Conservation (phyloP, 2,113 vertebrate species). For the Verasper variegatus region DNA sequence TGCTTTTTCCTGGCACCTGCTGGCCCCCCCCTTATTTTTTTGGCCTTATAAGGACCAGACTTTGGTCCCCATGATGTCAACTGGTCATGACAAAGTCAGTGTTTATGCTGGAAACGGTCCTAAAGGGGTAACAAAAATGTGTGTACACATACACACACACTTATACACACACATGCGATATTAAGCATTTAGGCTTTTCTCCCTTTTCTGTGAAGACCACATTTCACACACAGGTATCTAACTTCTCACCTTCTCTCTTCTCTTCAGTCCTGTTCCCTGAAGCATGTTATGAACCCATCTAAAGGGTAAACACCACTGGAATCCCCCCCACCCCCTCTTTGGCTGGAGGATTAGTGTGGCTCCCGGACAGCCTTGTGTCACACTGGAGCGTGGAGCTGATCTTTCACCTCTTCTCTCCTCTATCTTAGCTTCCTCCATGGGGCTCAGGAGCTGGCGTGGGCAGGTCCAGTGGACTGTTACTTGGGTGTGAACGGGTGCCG, state of each 20-base stretch:
- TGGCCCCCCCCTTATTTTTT: too few relatives aligned
- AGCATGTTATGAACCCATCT: constrained; percentile 28
- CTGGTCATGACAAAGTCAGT: too few relatives aligned
- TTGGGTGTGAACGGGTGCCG: constrained; percentile 71
- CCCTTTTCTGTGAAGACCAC: constrained; percentile 34
- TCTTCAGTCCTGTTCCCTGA: constrained; percentile 53
- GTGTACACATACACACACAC: background rate
- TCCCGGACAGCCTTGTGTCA: constrained; percentile 59
- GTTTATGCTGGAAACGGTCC: too few relatives aligned
- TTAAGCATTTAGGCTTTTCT: constrained; percentile 24
- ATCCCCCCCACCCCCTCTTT: constrained; percentile 29
- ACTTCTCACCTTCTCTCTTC: constrained; percentile 57
- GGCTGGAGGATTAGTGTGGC: constrained; percentile 30
- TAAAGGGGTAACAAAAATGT: too few relatives aligned
- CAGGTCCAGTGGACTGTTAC: constrained; percentile 68
- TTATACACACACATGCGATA: constrained; percentile 20
- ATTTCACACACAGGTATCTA: constrained; percentile 58
- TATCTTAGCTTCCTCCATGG: constrained; percentile 40
- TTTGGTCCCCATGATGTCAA: too few relatives aligned
- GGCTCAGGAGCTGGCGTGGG: constrained; percentile 30
- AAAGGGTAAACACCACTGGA: constrained; percentile 37
- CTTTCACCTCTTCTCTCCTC: constrained; percentile 66
- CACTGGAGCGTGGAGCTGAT: constrained; percentile 61
- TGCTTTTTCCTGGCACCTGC: constrained; percentile 65
- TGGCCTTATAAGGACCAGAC: too few relatives aligned